Base-by-base conservation (phyloP, 2,797 vertebrate species). In the Pogonophryne albipinna region DNA sequence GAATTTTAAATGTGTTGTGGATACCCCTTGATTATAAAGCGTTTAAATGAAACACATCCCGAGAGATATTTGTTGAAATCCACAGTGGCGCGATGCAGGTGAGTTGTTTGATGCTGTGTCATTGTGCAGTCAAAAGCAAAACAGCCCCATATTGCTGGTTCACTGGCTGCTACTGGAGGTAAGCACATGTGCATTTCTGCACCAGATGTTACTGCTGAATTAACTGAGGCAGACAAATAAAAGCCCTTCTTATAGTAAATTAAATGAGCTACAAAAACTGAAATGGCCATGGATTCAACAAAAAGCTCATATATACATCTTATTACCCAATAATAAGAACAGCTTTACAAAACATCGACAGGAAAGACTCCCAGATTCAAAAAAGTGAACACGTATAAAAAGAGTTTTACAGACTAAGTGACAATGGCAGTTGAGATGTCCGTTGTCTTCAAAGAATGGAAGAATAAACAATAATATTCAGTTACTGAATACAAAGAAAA, bases 21-120 rank as follows among this genome's bases (percentile, higher is more conserved):
- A 38, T 38, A 41, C 27, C 7, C 7, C 27, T 70, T 45, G 17
- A 50, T 62, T 58, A 53, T 23, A 67, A 52, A 52, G 42, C 14
- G 3, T 65, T 17, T 62, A 13, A 50, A 45, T 0, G 3, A 27
- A 66, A 60, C 46, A 46, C n/a, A 44, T 27, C 27, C 9, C 11
- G 10, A 19, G 51, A 38, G 52, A 56, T 14, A 20, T 50, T 44
- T 46, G n/a, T 27, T 58, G 20, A 19, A 46, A 69, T 34, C 15
- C 7, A 20, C 38, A 63, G 44, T 8, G 16, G 47, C 53, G 42
- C 2, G 8, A 53, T 53, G 62, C 61, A 57, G 73, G 51, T 52
- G 59, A 63, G 58, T 41, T 59, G 41, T 56, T 76, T 76, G 20
- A 52, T 56, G 38, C 16, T 12, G 52, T 38, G 42, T 66, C 44